Base-by-base conservation (phyloP, 53 echinoderm and acorn worm genomes). In the Zoroaster sp. region DNA sequence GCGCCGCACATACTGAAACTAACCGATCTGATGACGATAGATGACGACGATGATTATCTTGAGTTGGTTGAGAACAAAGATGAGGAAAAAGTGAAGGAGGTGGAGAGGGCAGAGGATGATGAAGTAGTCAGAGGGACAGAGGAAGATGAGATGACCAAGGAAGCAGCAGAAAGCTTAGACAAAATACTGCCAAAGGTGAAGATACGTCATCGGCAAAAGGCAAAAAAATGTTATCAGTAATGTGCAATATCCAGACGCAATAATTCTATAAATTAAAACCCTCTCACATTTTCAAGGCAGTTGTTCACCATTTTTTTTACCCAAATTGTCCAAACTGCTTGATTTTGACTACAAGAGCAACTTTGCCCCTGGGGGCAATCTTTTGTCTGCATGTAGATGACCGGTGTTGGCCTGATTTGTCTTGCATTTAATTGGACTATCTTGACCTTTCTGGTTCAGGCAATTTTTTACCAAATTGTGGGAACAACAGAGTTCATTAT, bases 11-110 rank as follows among this genome's bases (percentile, higher is more conserved):
- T 86, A 4, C 72, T 95, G 77, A 95, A 92, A 49, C 47, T 98
- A 52, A 85, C 89, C 65, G 92, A 98, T 41, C 89, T 98, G 72
- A 87, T 98, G 91, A 85, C 66, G 12, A 45, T 72, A n/a, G 92
- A 91, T 71, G 94, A 94, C 91, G 92, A 46, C 0, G 82, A 92
- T 46, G 93, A 91, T 78, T 86, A 87, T 59, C 63, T 59, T 9
- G 63, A 59, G 63, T 59, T 59, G 63, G 10, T 59, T 25, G 93
- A 92, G 8, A 85, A 86, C 15, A 94, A 83, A 38, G 66, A n/a
- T 20, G 72, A 76, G 10, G 69, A 55, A 0, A 45, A 20, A 34
- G 32, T 11, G 17, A 44, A 80, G 2, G 65, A 47, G 0, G 78
- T 9, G 32, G 37, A 31, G 2, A 17, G 12, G 12, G 74, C 55